Evolutionary conservation across 1,140 invertebrate species (phyloP).

Genomic region (Sesamia nonagrioides): DNA sequence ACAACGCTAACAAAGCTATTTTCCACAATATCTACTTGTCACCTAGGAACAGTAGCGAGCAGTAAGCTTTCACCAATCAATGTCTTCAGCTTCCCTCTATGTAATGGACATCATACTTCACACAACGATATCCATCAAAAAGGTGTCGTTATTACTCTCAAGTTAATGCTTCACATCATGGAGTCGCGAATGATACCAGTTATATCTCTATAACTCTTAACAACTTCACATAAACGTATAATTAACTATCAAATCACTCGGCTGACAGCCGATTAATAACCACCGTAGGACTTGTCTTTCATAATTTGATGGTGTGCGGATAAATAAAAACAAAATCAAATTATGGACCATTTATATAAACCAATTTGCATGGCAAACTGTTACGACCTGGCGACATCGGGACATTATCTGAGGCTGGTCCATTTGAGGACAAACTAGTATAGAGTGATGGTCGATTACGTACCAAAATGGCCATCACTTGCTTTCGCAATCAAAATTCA

Average conservation of each 20-base stretch:
- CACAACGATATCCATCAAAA: slow-evolving; percentile 25
- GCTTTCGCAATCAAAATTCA: slow-evolving; percentile 2
- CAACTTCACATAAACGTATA: slow-evolving; percentile 34
- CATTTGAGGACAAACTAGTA: slow-evolving; percentile 28
- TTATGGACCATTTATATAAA: slow-evolving; percentile 50
- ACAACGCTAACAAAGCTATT: too few relatives aligned
- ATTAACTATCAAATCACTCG: slow-evolving; percentile 50
- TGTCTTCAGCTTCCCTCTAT: neutral
- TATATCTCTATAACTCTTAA: slow-evolving; percentile 35
- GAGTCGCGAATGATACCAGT: slow-evolving; percentile 38
- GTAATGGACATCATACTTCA: slow-evolving; percentile 3
- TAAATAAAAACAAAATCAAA: slow-evolving; percentile 52
- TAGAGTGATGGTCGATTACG: slow-evolving; percentile 1
- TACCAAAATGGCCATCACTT: slow-evolving; percentile 13
- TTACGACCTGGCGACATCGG: slow-evolving; percentile 39
- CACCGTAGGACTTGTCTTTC: slow-evolving; percentile 41
- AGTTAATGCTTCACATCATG: slow-evolving; percentile 30
- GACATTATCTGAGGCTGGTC: slow-evolving; percentile 29
- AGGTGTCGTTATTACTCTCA: slow-evolving; percentile 34
- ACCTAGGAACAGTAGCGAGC: too few relatives aligned
- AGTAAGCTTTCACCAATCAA: neutral
- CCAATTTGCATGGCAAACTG: slow-evolving; percentile 48
- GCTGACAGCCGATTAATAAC: slow-evolving; percentile 46
- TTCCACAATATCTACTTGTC: neutral
- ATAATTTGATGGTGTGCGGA: slow-evolving; percentile 50